These are phyloP conservation scores for Gallinago undulata DNA, from an alignment of 2,113 vertebrate genomes.

Conservation along the genomic window DNA sequence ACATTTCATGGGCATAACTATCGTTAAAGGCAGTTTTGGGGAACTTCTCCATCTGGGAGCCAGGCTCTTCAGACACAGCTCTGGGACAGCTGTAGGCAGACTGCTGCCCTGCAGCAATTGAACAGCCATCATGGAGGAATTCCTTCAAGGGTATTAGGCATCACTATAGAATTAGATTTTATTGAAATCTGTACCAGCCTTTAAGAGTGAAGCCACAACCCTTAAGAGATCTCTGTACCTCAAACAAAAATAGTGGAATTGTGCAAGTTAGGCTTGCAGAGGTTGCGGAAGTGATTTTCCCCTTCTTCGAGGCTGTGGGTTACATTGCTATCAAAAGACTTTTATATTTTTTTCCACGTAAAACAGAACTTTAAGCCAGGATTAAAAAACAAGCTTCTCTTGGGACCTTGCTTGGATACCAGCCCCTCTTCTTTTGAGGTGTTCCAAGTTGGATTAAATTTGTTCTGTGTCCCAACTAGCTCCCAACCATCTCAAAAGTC, in stretches of 20 bases:
- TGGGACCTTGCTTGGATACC: neutral
- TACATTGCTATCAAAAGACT: neutral
- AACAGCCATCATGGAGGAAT: neutral
- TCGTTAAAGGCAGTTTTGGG: neutral
- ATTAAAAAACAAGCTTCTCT: neutral
- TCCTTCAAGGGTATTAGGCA: neutral
- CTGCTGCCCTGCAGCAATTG: neutral
- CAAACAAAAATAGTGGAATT: neutral
- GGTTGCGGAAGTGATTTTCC: neutral
- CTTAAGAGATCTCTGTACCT: neutral
- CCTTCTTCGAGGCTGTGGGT: neutral
- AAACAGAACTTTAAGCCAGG: neutral
- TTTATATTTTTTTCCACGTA: neutral
- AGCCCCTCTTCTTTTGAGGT: neutral
- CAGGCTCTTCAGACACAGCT: neutral
- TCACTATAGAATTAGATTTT: neutral
- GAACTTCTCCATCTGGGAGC: neutral
- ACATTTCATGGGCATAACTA: neutral
- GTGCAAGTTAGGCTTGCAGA: neutral
- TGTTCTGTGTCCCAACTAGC: neutral
- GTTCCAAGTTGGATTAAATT: neutral
- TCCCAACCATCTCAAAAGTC: neutral
- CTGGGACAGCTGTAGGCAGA: neutral
- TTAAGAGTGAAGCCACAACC: neutral
- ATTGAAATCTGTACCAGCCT: neutral